Evolutionary conservation across 92 coral and sea anemone genomes (phyloP).

Genomic region (Ricordea florida): DNA sequence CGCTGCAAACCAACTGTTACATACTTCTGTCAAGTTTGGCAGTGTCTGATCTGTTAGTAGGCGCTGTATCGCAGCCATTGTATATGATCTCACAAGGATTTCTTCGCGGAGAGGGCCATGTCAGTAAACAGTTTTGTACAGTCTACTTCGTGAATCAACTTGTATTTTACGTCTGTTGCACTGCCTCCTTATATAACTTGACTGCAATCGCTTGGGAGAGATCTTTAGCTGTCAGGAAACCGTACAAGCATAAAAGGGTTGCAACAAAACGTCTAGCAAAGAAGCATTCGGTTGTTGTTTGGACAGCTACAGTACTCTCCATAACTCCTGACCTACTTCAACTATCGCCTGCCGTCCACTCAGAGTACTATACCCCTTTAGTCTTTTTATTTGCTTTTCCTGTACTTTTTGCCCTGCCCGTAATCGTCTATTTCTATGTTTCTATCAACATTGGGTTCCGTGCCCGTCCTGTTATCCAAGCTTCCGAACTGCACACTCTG

Average conservation of each 20-base stretch:
- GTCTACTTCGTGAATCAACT: not conserved
- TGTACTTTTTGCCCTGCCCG: not conserved
- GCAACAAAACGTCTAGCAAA: not conserved
- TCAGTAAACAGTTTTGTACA: not conserved
- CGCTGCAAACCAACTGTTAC: constrained; percentile 4
- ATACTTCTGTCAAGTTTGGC: constrained; percentile 12
- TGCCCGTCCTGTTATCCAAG: not conserved
- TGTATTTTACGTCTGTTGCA: not conserved
- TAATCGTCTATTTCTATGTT: not conserved
- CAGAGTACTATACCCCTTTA: not conserved
- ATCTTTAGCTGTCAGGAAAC: constrained; percentile 5
- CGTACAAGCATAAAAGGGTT: not conserved
- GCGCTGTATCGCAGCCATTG: constrained; percentile 5
- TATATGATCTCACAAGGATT: not conserved
- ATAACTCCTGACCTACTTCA: not conserved
- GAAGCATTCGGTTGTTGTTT: not conserved
- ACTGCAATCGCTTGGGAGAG: constrained; percentile 16
- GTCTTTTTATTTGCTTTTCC: not conserved
- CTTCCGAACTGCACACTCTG: not conserved
- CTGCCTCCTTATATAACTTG: constrained; percentile 15
- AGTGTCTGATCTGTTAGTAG: constrained; percentile 8
- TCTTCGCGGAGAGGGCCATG: not conserved
- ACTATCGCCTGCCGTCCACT: not conserved
- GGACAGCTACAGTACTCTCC: not conserved
- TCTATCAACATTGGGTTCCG: not conserved